Percentiles rank a stretch among this genome's conserved stretches.
These are phyloP conservation scores for Aldrovandia affinis DNA, from an alignment of 2,797 vertebrate genomes.

Conservation along the genomic window DNA sequence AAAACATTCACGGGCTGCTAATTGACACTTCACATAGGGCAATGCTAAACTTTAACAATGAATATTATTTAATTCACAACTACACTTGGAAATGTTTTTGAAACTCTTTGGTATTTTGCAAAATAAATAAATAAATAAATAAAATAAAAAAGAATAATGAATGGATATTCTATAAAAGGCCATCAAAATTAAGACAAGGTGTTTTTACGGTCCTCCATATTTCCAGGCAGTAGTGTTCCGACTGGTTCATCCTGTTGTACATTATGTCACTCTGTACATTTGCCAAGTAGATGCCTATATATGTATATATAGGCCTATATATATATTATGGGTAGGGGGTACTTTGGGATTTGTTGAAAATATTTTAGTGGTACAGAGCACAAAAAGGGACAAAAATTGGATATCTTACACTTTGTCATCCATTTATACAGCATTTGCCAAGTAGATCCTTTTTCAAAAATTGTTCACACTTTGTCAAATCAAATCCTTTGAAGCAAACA, in stretches of 20 bases:
- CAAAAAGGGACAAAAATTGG: no score
- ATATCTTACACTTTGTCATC: background rate
- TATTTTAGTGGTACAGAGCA: no score
- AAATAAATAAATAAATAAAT: background rate
- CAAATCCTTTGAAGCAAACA: background rate
- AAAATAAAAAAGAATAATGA: no score
- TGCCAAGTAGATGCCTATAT: background rate
- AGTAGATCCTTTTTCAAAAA: no score
- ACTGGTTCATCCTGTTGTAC: background rate
- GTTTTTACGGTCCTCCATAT: no score
- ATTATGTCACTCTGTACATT: background rate
- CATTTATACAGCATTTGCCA: background rate
- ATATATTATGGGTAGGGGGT: no score
- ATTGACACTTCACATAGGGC: background rate
- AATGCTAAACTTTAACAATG: background rate
- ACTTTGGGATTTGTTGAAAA: no score
- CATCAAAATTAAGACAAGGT: no score
- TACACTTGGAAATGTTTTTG: no score
- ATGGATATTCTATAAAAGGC: no score
- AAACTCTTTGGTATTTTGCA: background rate
- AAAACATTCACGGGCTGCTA: background rate
- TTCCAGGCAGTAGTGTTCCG: background rate
- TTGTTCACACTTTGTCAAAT: no score
- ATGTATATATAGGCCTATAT: no score
- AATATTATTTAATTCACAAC: slow-evolving; percentile 2